Conservation (phyloP, 2,888 invertebrate genomes). For the Agrilus biguttatus region DNA sequence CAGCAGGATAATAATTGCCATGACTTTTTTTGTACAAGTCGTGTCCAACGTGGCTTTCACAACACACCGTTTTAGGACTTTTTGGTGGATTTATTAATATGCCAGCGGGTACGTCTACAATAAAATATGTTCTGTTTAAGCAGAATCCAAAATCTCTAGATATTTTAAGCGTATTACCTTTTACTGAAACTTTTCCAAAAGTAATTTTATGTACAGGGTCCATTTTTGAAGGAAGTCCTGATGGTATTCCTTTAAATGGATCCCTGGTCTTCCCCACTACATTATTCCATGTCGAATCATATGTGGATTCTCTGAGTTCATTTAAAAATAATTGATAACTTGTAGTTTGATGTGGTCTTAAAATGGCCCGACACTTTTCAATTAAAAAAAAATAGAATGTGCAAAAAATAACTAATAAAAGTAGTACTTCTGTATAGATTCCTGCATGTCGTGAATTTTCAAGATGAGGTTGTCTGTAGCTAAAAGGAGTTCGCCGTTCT, state of each 20-base stretch:
- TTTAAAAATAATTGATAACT: slow-evolving; percentile 31
- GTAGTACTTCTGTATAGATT: slow-evolving; percentile 14
- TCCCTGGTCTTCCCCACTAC: slow-evolving; percentile 31
- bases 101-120: slow-evolving; percentile 19
- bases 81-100: slow-evolving; percentile 31
- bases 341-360: slow-evolving; percentile 27
- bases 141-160: slow-evolving; percentile 1
- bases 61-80: slow-evolving; percentile 23
- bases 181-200: slow-evolving; percentile 24
- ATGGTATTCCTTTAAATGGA: slow-evolving; percentile 30
- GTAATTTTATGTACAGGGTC: slow-evolving; percentile 24
- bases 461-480: slow-evolving; percentile 13
- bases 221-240: slow-evolving; percentile 17
- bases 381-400: background rate
- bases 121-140: slow-evolving; percentile 3
- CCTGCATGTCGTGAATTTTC: slow-evolving; percentile 15
- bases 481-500: slow-evolving; percentile 9
- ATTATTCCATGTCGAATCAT: slow-evolving; percentile 32
- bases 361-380: slow-evolving; percentile 6
- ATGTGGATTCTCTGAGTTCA: slow-evolving; percentile 34
- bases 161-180: slow-evolving; percentile 3
- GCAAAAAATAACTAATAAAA: background rate
- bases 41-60: slow-evolving; percentile 27
- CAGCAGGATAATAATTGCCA: slow-evolving; percentile 32
- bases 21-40: slow-evolving; percentile 34